A percentile compares a stretch with the other conserved stretches of the same genome.
Conservation (phyloP, 1,140 invertebrate species). For the Lethocerus indicus region DNA sequence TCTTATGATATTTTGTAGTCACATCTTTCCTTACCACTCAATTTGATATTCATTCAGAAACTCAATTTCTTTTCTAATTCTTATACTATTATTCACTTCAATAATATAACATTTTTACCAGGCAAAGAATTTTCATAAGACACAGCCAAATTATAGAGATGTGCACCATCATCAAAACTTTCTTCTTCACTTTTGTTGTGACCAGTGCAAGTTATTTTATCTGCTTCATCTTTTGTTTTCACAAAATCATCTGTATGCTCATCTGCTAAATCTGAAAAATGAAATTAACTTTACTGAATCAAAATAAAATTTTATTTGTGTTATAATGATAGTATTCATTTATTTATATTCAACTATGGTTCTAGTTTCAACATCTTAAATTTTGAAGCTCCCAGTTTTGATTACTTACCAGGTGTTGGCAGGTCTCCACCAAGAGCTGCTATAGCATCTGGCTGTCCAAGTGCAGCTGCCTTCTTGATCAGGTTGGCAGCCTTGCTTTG, state of each 20-base stretch:
- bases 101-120: constrained; percentile 3
- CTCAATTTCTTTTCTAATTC: neutral
- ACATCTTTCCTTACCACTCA: neutral
- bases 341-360: neutral
- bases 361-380: neutral
- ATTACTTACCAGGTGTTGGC: neutral
- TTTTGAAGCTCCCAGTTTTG: neutral
- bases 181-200: constrained; percentile 21
- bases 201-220: constrained; percentile 30
- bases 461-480: constrained; percentile 33
- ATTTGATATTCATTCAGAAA: neutral
- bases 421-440: constrained; percentile 26
- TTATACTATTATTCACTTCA: neutral
- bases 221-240: constrained; percentile 25
- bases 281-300: neutral
- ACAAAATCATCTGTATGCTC: neutral
- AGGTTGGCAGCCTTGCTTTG: constrained; percentile 27
- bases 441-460: constrained; percentile 35
- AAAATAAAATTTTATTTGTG: neutral
- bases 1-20: neutral
- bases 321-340: neutral
- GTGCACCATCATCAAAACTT: constrained; percentile 3
- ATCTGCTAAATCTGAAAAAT: neutral
- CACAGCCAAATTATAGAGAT: constrained; percentile 11
- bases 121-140: constrained; percentile 8